phyloP scores from a whole-genome alignment of 2,113 vertebrate genomes.

The Neoarius graeffei region DNA sequence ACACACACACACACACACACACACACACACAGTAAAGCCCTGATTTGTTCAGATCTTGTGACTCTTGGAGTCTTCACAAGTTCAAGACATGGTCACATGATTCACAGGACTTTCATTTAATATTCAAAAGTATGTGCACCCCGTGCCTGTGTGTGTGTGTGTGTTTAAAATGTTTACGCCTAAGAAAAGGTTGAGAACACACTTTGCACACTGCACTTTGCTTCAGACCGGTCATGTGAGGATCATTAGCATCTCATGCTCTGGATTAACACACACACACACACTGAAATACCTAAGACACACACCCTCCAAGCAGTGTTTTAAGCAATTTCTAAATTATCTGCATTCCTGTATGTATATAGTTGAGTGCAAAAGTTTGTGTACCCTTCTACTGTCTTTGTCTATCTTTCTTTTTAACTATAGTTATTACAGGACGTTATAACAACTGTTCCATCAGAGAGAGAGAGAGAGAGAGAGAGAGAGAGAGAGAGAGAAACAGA shows the following conservation, averaged over 20 bases:
- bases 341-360: too few relatives aligned
- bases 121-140: background rate
- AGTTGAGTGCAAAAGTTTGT: too few relatives aligned
- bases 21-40: background rate
- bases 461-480: too few relatives aligned
- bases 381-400: too few relatives aligned
- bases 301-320: background rate
- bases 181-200: background rate
- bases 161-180: background rate
- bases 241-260: background rate
- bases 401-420: too few relatives aligned
- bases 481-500: too few relatives aligned
- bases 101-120: background rate
- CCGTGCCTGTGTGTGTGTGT: background rate
- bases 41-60: background rate
- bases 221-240: background rate
- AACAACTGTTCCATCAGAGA: too few relatives aligned
- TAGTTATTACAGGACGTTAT: too few relatives aligned
- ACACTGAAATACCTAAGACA: too few relatives aligned
- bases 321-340: background rate
- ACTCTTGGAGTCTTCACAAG: background rate
- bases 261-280: background rate
- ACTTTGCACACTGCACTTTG: background rate
- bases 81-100: background rate
- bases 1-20: constrained; percentile 2